Evolutionary conservation across 2,797 vertebrate species (phyloP).

Genomic region (Xenops minutus): DNA sequence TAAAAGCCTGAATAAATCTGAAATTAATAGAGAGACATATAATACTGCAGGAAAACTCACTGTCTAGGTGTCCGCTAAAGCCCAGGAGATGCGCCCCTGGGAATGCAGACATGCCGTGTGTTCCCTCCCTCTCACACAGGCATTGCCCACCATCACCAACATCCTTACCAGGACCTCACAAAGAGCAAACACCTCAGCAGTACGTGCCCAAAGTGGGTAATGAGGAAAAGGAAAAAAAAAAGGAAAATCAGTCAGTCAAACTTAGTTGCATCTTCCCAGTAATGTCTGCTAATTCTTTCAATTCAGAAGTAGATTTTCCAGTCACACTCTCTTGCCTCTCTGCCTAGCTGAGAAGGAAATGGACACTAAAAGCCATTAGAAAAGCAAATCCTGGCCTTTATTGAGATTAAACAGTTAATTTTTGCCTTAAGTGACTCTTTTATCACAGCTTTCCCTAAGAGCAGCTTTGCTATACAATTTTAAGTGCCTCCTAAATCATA

Average conservation of each 20-base stretch:
- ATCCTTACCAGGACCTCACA: rapidly evolving
- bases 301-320: not conserved
- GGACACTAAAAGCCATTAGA: not conserved
- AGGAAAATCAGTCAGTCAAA: not conserved
- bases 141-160: rapidly evolving
- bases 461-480: not conserved
- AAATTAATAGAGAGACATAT: too few species aligned
- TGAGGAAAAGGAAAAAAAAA: rapidly evolving
- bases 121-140: not conserved
- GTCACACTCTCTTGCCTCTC: not conserved
- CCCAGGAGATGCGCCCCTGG: rapidly evolving
- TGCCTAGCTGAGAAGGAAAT: not conserved
- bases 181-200: not conserved
- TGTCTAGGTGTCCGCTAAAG: rapidly evolving
- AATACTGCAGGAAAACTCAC: rapidly evolving
- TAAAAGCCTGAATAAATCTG: not conserved
- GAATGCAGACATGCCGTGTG: rapidly evolving
- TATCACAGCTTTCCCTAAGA: not conserved
- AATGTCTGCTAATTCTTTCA: not conserved
- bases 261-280: not conserved
- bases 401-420: not conserved
- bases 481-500: not conserved
- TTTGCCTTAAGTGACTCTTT: not conserved
- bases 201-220: rapidly evolving
- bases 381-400: not conserved